Conservation (phyloP, 2,888 invertebrate genomes). For the Opisthograptis luteolata region DNA sequence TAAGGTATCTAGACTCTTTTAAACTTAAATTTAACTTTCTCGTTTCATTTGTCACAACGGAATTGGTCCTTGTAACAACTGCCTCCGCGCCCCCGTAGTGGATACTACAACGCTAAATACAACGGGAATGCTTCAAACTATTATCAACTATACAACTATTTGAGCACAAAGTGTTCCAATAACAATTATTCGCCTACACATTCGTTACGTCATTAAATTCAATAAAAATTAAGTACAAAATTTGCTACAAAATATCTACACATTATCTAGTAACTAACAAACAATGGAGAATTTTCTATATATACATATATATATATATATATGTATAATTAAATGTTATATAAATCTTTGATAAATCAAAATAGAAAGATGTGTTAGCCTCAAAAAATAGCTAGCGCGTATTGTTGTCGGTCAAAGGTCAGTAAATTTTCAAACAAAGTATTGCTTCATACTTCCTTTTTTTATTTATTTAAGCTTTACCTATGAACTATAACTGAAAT, state of each 20-base stretch:
- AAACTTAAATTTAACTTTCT: no score
- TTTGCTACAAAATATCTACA: constrained; percentile 7
- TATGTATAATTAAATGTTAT: no score
- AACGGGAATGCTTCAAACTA: constrained; percentile 44
- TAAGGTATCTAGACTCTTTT: no score
- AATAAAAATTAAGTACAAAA: constrained; percentile 21
- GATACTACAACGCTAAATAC: constrained; percentile 22
- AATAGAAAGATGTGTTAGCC: background rate
- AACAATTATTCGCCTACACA: constrained; percentile 14
- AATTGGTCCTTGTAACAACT: background rate
- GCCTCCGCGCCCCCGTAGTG: constrained; percentile 32
- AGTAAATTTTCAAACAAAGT: no score
- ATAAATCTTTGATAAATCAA: background rate
- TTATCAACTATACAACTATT: constrained; percentile 40
- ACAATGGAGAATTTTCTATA: background rate
- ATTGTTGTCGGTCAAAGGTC: no score
- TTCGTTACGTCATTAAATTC: background rate
- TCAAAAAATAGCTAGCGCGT: no score
- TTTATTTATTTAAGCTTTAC: no score
- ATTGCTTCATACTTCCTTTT: no score
- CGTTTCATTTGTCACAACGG: background rate
- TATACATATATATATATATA: no score
- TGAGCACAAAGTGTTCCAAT: constrained; percentile 43
- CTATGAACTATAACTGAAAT: no score
- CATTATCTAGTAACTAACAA: background rate